phyloP scores from a whole-genome alignment of 1,140 invertebrate genomes.

The Trachymyrmex septentrionalis region DNA sequence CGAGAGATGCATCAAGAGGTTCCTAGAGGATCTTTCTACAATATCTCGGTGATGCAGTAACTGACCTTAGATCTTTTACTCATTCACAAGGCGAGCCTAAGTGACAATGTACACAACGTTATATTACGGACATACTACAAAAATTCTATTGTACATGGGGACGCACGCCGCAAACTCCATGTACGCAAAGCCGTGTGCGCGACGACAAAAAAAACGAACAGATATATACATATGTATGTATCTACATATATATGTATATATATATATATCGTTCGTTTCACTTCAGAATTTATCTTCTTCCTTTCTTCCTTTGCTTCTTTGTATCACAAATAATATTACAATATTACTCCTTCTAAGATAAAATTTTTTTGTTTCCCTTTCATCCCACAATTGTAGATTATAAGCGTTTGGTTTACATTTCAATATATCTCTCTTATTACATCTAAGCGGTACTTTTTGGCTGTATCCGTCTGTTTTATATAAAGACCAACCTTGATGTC shows the following conservation, averaged over 20 bases:
- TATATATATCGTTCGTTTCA: constrained; percentile 8
- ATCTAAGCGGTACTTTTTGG: constrained; percentile 72
- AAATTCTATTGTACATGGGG: constrained; percentile 69
- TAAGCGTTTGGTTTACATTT: constrained; percentile 80
- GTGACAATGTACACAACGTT: constrained; percentile 61
- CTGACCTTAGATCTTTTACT: constrained; percentile 36
- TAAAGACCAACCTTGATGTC: constrained; percentile 47
- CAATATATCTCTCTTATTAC: constrained; percentile 69
- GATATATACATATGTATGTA: constrained; percentile 41
- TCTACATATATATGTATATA: background rate
- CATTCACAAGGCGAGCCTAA: constrained; percentile 59
- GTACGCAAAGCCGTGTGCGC: constrained; percentile 66
- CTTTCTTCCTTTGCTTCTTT: constrained; percentile 57
- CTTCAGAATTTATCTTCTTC: constrained; percentile 64
- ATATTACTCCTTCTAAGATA: constrained; percentile 77
- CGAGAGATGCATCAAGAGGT: constrained; percentile 41
- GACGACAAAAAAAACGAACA: constrained; percentile 52
- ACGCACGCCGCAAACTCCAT: constrained; percentile 50
- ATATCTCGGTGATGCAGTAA: constrained; percentile 51
- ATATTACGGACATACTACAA: constrained; percentile 62
- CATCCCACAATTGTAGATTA: constrained; percentile 79
- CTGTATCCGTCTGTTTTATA: constrained; percentile 72
- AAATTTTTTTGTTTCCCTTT: constrained; percentile 79
- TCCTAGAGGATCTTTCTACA: constrained; percentile 43
- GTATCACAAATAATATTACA: constrained; percentile 81